These are phyloP conservation scores for Serilophus lunatus DNA, from an alignment of 2,113 vertebrate species.

Conservation along the genomic window DNA sequence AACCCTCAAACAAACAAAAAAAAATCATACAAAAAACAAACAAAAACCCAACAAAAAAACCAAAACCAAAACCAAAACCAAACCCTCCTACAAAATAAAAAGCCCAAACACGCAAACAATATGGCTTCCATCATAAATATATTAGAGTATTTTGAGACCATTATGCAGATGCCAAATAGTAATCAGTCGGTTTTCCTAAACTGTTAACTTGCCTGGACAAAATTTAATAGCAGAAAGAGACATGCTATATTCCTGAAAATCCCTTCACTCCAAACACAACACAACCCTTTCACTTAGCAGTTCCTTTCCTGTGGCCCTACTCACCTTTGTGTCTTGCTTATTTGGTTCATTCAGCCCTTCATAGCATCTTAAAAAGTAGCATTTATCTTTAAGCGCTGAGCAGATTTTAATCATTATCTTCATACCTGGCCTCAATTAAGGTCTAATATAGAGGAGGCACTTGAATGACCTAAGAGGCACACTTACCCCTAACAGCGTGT, in stretches of 20 bases:
- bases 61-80: background rate
- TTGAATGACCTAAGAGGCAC: slow-evolving; percentile 47
- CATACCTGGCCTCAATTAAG: background rate
- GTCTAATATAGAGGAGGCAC: background rate
- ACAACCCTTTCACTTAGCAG: background rate
- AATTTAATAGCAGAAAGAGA: background rate
- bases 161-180: background rate
- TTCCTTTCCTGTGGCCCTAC: background rate
- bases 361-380: background rate
- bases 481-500: slow-evolving; percentile 15
- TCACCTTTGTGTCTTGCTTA: background rate
- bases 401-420: slow-evolving; percentile 38
- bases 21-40: no score
- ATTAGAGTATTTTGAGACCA: background rate
- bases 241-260: background rate
- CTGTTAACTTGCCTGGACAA: background rate
- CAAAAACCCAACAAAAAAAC: background rate
- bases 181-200: slow-evolving; percentile 2
- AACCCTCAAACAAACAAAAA: no score
- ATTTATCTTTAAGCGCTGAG: background rate
- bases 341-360: background rate
- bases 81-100: background rate
- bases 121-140: background rate
- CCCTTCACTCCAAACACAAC: background rate
- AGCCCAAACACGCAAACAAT: background rate